A percentile compares a stretch with the other conserved stretches of the same genome.
Conservation (phyloP, 2,888 invertebrate genomes). For the Rhabditophanes sp. region DNA sequence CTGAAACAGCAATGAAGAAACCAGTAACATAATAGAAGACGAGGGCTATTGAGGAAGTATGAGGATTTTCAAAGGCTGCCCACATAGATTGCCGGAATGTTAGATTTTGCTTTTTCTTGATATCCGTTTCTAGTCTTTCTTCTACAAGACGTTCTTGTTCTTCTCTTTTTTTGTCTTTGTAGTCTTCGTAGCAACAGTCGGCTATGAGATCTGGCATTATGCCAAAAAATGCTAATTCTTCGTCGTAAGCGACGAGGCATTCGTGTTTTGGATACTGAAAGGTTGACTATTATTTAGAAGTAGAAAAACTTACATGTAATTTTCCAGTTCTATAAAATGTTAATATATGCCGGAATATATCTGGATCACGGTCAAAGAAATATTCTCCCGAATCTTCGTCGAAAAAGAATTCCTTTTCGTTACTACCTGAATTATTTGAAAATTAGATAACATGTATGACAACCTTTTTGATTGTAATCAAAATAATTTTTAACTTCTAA, state of each 20-base stretch:
- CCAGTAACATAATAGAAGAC: constrained; percentile 99
- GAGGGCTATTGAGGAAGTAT: constrained; percentile 92
- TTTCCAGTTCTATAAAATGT: constrained; percentile 99
- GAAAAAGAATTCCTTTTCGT: constrained; percentile 74
- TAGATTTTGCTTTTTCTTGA: constrained; percentile 23
- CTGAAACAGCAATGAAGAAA: constrained; percentile 68
- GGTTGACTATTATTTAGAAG: background rate
- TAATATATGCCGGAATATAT: constrained; percentile 89
- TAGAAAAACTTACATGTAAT: constrained; percentile 48
- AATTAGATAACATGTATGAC: no score
- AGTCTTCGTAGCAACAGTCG: constrained; percentile 99
- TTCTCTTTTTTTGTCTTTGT: constrained; percentile 91
- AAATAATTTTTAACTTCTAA: no score
- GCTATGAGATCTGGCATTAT: constrained; percentile 89
- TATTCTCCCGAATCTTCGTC: constrained; percentile 85
- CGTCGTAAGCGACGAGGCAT: constrained; percentile 94
- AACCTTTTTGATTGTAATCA: no score
- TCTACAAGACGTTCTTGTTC: constrained; percentile 95
- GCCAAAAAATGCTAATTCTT: constrained; percentile 96
- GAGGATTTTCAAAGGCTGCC: constrained; percentile 98
- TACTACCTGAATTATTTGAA: no score
- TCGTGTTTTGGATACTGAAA: constrained; percentile 92
- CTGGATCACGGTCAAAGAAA: constrained; percentile 98
- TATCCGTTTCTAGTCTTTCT: constrained; percentile 51
- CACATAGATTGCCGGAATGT: constrained; percentile 58